phyloP scores from a whole-genome alignment of 2,113 vertebrate genomes.

The Cnemophilus loriae region DNA sequence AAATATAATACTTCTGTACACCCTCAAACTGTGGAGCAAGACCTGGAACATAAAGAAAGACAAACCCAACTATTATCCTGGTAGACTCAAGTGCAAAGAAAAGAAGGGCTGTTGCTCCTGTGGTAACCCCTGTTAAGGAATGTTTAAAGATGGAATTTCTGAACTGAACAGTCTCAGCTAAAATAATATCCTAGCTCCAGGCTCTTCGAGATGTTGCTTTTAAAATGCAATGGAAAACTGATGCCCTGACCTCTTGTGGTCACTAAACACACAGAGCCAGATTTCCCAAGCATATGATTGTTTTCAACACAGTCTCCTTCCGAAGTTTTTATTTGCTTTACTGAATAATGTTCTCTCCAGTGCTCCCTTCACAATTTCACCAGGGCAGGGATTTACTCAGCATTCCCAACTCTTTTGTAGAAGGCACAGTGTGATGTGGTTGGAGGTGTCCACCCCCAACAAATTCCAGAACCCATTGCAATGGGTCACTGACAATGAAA shows the following conservation, averaged over 20 bases:
- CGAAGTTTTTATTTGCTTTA: background rate
- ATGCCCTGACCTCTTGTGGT: conserved; percentile 56
- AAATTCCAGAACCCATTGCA: background rate
- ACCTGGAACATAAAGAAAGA: background rate
- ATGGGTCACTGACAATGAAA: background rate
- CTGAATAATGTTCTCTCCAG: background rate
- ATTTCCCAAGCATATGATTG: conserved; percentile 7
- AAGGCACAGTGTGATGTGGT: background rate
- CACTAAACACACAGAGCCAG: conserved; percentile 14
- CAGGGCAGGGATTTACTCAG: background rate
- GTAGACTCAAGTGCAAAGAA: background rate
- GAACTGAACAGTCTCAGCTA: background rate
- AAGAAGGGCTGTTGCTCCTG: background rate
- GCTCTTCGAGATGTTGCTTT: background rate
- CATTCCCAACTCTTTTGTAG: background rate
- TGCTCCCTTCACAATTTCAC: background rate
- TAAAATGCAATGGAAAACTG: conserved; percentile 5
- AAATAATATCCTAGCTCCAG: background rate
- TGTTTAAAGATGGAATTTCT: conserved; percentile 5
- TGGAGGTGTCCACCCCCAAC: background rate
- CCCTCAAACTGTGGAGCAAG: background rate
- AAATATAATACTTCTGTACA: background rate
- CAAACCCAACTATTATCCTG: background rate
- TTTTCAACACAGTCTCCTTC: background rate
- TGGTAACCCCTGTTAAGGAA: background rate